Evolutionary conservation across 1,140 invertebrate genomes (phyloP).

Genomic region (Zaprionus lachaisei): DNA sequence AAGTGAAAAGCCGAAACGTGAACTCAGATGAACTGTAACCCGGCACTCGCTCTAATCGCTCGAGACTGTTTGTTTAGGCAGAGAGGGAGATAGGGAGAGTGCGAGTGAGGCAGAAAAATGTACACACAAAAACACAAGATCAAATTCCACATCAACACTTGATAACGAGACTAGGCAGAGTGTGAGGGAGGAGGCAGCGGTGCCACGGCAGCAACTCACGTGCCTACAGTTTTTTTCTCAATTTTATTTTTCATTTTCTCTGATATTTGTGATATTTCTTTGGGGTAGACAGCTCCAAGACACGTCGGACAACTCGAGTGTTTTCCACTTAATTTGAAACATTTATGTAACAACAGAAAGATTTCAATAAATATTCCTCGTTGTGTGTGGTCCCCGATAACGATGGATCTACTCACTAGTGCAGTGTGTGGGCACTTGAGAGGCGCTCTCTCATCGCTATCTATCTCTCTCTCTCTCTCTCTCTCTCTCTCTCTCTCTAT

Average conservation of each 20-base stretch:
- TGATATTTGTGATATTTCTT: background rate
- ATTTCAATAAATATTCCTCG: constrained; percentile 70
- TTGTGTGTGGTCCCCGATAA: constrained; percentile 72
- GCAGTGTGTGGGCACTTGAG: constrained; percentile 67
- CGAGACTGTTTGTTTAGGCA: constrained; percentile 71
- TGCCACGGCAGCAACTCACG: constrained; percentile 45
- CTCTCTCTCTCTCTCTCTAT: background rate
- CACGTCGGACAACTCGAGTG: constrained; percentile 53
- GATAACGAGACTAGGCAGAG: constrained; percentile 35
- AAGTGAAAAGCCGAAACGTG: constrained; percentile 19
- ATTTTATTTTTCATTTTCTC: constrained; percentile 9
- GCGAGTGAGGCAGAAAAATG: constrained; percentile 11
- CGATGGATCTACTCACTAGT: constrained; percentile 4
- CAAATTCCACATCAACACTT: constrained; percentile 79
- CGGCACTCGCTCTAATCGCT: constrained; percentile 63
- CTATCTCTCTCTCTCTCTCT: background rate
- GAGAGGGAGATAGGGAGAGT: background rate
- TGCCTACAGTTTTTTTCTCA: constrained; percentile 40
- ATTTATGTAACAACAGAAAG: constrained; percentile 56
- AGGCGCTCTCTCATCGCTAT: background rate
- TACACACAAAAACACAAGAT: constrained; percentile 47
- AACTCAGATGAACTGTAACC: constrained; percentile 51
- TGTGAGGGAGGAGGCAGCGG: background rate
- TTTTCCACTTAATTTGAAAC: constrained; percentile 78
- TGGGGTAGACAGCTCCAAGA: constrained; percentile 24